Conservation (phyloP, 2,888 invertebrate species). For the Thymelicus sylvestris region DNA sequence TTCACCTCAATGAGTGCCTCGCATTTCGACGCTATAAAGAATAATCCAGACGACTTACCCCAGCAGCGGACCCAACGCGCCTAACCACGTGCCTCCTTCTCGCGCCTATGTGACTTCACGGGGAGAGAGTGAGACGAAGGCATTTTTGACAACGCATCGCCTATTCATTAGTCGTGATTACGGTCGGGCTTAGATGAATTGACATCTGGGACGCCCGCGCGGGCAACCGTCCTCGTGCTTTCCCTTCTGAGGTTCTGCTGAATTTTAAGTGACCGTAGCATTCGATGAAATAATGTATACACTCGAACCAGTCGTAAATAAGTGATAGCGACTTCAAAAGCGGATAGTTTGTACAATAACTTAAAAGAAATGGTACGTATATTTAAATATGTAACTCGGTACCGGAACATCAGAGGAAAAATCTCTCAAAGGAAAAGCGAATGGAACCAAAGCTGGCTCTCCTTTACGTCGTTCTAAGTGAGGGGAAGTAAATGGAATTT, state of each 20-base stretch:
- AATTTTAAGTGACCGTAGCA: constrained; percentile 65
- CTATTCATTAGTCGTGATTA: constrained; percentile 83
- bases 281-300: constrained; percentile 61
- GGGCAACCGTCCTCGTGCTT: constrained; percentile 70
- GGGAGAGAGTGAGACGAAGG: constrained; percentile 64
- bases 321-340: constrained; percentile 17
- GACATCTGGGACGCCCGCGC: constrained; percentile 74
- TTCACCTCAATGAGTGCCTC: constrained; percentile 77
- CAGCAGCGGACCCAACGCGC: constrained; percentile 60
- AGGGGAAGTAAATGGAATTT: constrained; percentile 44
- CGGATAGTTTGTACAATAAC: constrained; percentile 29
- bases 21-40: constrained; percentile 80
- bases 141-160: constrained; percentile 64
- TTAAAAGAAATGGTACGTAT: constrained; percentile 35
- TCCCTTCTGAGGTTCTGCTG: constrained; percentile 76
- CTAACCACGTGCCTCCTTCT: constrained; percentile 60
- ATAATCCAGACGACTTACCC: constrained; percentile 78
- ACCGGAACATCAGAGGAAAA: constrained; percentile 41
- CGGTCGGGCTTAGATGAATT: constrained; percentile 73
- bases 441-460: constrained; percentile 36
- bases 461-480: constrained; percentile 39
- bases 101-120: constrained; percentile 53
- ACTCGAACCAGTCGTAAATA: constrained; percentile 29
- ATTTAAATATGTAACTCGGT: constrained; percentile 37
- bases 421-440: constrained; percentile 41